Evolutionary conservation across 2,113 vertebrate genomes (phyloP).

Genomic region (Puffinus mauretanicus): DNA sequence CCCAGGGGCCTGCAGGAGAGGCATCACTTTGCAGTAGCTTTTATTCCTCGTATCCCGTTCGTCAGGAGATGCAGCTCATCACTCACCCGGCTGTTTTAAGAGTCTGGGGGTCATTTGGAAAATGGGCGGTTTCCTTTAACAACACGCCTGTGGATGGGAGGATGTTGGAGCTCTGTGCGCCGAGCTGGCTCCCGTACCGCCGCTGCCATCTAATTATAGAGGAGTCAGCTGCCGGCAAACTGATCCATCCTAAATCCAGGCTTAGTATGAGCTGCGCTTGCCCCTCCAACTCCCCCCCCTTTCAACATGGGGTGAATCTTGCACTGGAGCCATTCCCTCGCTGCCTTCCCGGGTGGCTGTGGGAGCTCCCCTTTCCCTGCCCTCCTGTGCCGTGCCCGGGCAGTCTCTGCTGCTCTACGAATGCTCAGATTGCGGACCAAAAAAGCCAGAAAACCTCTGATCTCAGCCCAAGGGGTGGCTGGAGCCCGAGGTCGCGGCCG

Average conservation of each 20-base stretch:
- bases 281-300: background rate
- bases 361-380: background rate
- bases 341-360: background rate
- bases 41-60: fast-evolving
- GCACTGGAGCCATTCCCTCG: background rate
- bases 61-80: background rate
- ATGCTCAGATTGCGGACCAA: fast-evolving
- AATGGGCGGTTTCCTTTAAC: background rate
- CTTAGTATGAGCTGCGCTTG: background rate
- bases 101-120: background rate
- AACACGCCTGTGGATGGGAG: background rate
- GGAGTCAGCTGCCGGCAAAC: constrained; percentile 24
- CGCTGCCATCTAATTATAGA: constrained; percentile 21
- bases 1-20: background rate
- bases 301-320: background rate
- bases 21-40: background rate
- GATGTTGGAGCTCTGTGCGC: background rate
- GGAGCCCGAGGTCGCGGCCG: fast-evolving
- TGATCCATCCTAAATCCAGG: constrained; percentile 40
- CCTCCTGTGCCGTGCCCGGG: background rate
- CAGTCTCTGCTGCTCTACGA: background rate
- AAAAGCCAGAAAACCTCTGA: background rate
- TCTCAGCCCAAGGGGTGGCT: background rate
- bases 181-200: background rate
- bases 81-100: fast-evolving